Conservation (phyloP, 2,113 vertebrate genomes). For the Ictidomys tridecemlineatus region DNA sequence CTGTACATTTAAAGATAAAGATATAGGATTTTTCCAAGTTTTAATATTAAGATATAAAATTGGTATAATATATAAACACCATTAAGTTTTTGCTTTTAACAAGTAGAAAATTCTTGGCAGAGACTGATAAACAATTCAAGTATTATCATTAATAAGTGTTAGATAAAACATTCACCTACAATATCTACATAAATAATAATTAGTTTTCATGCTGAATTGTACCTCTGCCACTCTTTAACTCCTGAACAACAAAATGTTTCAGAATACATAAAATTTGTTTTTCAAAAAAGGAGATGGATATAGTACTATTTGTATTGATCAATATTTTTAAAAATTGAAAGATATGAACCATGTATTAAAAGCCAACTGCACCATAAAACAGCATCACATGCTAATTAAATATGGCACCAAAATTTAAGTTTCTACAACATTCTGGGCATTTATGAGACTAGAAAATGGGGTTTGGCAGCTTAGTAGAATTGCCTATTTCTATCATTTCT, state of each 20-base stretch:
- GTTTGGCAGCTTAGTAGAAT: slow-evolving; percentile 22
- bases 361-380: slow-evolving; percentile 11
- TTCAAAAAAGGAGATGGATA: slow-evolving; percentile 15
- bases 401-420: slow-evolving; percentile 44
- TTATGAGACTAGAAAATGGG: slow-evolving; percentile 20
- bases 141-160: slow-evolving; percentile 47
- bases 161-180: slow-evolving; percentile 38
- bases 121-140: slow-evolving; percentile 45
- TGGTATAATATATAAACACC: slow-evolving; percentile 45
- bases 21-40: slow-evolving; percentile 19
- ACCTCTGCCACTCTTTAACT: neutral
- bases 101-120: slow-evolving; percentile 40
- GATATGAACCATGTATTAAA: slow-evolving; percentile 38
- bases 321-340: slow-evolving; percentile 28
- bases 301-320: neutral
- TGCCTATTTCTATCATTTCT: slow-evolving; percentile 50
- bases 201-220: slow-evolving; percentile 33
- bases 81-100: neutral
- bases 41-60: slow-evolving; percentile 49
- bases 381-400: slow-evolving; percentile 41
- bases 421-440: slow-evolving; percentile 45
- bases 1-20: neutral
- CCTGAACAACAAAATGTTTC: slow-evolving; percentile 31
- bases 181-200: slow-evolving; percentile 12
- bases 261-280: slow-evolving; percentile 43